A percentile compares a stretch with the other conserved stretches of the same genome.
Evolutionary conservation across 2,888 invertebrate species (phyloP).

Genomic region (Himalopsyche anomala): DNA sequence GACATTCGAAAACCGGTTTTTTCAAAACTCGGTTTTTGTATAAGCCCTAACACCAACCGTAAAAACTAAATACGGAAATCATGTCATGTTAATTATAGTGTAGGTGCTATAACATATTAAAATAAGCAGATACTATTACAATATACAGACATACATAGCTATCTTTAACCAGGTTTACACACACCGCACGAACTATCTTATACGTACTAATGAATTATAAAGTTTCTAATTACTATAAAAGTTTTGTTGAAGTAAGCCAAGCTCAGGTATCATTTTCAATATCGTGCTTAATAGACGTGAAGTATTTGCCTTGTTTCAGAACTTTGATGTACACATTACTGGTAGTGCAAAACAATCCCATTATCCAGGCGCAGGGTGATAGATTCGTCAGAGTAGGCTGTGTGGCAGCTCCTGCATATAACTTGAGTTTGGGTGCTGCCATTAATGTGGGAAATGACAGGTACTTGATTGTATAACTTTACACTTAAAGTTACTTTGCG

Average conservation of each 20-base stretch:
- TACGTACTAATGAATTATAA: too few species aligned
- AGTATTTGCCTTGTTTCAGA: constrained; percentile 71
- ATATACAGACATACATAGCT: too few species aligned
- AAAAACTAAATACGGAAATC: too few species aligned
- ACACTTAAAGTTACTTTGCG: background rate
- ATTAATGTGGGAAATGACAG: constrained; percentile 74
- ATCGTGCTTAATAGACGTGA: background rate
- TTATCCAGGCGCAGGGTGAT: constrained; percentile 91
- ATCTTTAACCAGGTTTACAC: too few species aligned
- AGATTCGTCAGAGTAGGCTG: constrained; percentile 88
- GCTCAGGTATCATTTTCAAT: constrained; percentile 2
- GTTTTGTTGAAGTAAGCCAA: background rate
- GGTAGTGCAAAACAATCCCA: constrained; percentile 89
- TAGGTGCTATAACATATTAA: too few species aligned
- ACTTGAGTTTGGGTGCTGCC: constrained; percentile 73
- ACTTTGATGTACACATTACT: constrained; percentile 86
- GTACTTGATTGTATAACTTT: constrained; percentile 67
- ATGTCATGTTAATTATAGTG: too few species aligned
- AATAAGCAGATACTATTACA: too few species aligned
- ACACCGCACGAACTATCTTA: too few species aligned
- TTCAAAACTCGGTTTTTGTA: too few species aligned
- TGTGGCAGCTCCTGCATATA: constrained; percentile 71
- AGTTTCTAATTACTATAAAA: constrained; percentile 28
- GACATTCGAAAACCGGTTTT: too few species aligned
- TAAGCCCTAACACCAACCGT: too few species aligned